phyloP scores from a whole-genome alignment of 1,140 invertebrate genomes.

The Dendroctonus ponderosae region DNA sequence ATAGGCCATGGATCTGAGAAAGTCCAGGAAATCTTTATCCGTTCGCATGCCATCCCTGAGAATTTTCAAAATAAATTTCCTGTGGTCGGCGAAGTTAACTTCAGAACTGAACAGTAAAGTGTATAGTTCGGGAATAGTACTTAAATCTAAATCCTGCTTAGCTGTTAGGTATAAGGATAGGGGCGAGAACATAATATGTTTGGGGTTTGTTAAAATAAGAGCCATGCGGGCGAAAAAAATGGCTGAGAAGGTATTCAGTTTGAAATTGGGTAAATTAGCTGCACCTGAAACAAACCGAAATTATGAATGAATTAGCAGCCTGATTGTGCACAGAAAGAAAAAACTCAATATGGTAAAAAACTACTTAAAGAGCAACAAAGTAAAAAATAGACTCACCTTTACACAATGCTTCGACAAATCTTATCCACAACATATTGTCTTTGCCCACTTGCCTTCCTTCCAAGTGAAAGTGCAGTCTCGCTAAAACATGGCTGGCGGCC shows the following conservation, averaged over 20 bases:
- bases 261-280: constrained; percentile 51
- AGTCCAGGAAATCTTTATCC: constrained; percentile 54
- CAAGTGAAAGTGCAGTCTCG: constrained; percentile 66
- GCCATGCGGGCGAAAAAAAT: constrained; percentile 68
- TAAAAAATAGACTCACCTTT: constrained; percentile 34
- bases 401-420: constrained; percentile 45
- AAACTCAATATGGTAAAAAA: too few species aligned
- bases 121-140: constrained; percentile 74
- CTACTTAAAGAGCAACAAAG: too few species aligned
- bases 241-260: constrained; percentile 64
- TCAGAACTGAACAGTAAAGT: constrained; percentile 70
- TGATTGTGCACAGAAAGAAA: too few species aligned
- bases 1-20: constrained; percentile 54
- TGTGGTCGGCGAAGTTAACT: constrained; percentile 59
- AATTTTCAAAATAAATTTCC: constrained; percentile 68
- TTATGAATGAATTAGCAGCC: too few species aligned
- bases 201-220: constrained; percentile 64
- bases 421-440: constrained; percentile 46
- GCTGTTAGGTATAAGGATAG: constrained; percentile 70
- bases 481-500: constrained; percentile 65
- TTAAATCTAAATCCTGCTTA: constrained; percentile 65
- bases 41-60: constrained; percentile 63
- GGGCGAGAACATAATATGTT: constrained; percentile 64
- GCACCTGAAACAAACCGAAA: constrained; percentile 29
- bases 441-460: constrained; percentile 57